phyloP scores from a whole-genome alignment of 1,140 invertebrate genomes.

The Aphelinus atriplicis region DNA sequence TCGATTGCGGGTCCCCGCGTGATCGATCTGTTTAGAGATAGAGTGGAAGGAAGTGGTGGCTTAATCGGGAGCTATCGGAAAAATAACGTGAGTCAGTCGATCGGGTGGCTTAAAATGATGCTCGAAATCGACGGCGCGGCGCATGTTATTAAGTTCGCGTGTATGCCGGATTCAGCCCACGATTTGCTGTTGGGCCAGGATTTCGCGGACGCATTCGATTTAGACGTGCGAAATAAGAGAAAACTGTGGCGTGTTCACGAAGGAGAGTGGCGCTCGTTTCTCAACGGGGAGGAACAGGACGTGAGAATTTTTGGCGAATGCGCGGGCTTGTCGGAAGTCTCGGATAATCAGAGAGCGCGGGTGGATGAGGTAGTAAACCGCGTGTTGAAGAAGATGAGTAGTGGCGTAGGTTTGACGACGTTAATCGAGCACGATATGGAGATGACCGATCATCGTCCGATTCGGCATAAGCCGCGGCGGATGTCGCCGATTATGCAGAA shows the following conservation, averaged over 20 bases:
- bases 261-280: background rate
- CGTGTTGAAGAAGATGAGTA: background rate
- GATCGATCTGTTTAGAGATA: too few relatives aligned
- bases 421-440: slow-evolving; percentile 7
- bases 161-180: too few relatives aligned
- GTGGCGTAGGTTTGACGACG: background rate
- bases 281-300: background rate
- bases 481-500: slow-evolving; percentile 17
- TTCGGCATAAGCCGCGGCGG: slow-evolving; percentile 21
- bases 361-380: background rate
- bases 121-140: too few relatives aligned
- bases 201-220: background rate
- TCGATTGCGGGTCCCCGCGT: too few relatives aligned
- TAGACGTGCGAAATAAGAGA: background rate
- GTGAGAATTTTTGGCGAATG: background rate
- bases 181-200: background rate
- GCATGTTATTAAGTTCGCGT: too few relatives aligned
- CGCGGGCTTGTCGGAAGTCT: background rate
- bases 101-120: too few relatives aligned
- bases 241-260: background rate
- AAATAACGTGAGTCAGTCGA: too few relatives aligned
- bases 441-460: slow-evolving; percentile 8
- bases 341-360: background rate
- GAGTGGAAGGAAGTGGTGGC: too few relatives aligned
- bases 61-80: too few relatives aligned